Evolutionary conservation across 2,888 invertebrate species (phyloP).

Genomic region (Cheiracanthium punctorium): DNA sequence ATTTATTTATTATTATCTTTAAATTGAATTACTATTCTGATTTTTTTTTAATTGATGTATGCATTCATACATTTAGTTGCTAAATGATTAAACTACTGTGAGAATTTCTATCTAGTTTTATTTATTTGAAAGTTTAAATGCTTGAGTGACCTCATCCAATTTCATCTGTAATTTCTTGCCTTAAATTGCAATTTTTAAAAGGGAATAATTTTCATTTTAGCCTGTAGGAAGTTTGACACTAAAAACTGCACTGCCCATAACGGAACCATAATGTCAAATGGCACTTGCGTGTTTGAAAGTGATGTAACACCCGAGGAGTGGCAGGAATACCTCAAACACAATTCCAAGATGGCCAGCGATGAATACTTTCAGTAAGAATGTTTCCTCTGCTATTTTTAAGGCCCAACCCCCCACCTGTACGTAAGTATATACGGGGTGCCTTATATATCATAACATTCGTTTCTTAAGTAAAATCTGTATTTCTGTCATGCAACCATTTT

Average conservation of each 20-base stretch:
- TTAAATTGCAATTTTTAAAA: too few relatives aligned
- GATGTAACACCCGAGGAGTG: constrained; percentile 72
- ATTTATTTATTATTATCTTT: too few relatives aligned
- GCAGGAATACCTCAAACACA: constrained; percentile 72
- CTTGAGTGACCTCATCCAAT: too few relatives aligned
- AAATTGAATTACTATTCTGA: too few relatives aligned
- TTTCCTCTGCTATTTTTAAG: constrained; percentile 59
- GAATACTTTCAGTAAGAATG: constrained; percentile 78
- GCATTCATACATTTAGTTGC: too few relatives aligned
- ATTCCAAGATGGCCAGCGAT: constrained; percentile 77
- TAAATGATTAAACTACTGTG: too few relatives aligned
- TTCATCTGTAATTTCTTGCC: too few relatives aligned
- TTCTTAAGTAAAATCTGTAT: too few relatives aligned
- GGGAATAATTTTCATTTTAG: constrained; percentile 68
- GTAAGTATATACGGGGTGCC: constrained; percentile 61
- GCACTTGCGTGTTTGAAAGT: constrained; percentile 73
- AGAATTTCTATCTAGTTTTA: too few relatives aligned
- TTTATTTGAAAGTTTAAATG: too few relatives aligned
- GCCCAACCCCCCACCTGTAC: constrained; percentile 40
- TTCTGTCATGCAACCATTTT: too few relatives aligned
- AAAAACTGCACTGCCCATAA: constrained; percentile 76
- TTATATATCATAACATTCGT: constrained; percentile 9
- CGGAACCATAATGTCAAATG: constrained; percentile 75
- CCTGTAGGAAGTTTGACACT: constrained; percentile 74
- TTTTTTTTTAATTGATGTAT: too few relatives aligned